Evolutionary conservation across 2,113 vertebrate genomes (phyloP), one percentile per base, ranked within the genome.

Genomic region (Amblyornis subalaris): DNA sequence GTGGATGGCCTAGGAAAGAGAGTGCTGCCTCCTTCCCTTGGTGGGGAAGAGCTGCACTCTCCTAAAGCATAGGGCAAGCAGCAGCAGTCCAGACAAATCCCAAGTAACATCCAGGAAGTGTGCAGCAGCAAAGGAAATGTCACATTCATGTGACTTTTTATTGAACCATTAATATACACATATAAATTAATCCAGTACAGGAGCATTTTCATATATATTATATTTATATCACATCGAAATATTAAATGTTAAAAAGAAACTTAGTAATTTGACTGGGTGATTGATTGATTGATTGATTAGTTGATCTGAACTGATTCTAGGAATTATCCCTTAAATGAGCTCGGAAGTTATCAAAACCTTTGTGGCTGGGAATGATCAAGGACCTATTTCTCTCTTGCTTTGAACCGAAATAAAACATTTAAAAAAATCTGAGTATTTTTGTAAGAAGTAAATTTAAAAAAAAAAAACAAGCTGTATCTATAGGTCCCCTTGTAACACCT

Each of bases 21-120:
- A 12, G 12, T 31, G 22, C 3, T 1, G 1, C 24, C 22, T 44
- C 25, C 14, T 67, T 44, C 28, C 13, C 3, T 1, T 7, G 18
- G 33, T 7, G 20, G 21, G 42, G 55, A 76, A n/a, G 23, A 66
- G 73, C n/a, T 28, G 51, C 36, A 70, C 40, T 29, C 48, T 14
- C 40, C 42, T 33, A 17, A 26, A 2, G 8, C 14, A 25, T 16
- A 50, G 35, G 7, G 13, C 28, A n/a, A 60, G 50, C 33, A 87
- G 3, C 28, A 57, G 17, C 38, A 61, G 21, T 21, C 16, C 47
- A 42, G 29, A 26, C 7, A 4, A 47, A 33, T 17, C 29, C 3
- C 10, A n/a, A 31, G 31, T 13, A 22, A 48, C 36, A 12, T 0
- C 4, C 18, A 18, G 7, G 1, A 50, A 11, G 17, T 8, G 62